Evolutionary conservation across 2,113 vertebrate species (phyloP).

Genomic region (Actinemys pallida): DNA sequence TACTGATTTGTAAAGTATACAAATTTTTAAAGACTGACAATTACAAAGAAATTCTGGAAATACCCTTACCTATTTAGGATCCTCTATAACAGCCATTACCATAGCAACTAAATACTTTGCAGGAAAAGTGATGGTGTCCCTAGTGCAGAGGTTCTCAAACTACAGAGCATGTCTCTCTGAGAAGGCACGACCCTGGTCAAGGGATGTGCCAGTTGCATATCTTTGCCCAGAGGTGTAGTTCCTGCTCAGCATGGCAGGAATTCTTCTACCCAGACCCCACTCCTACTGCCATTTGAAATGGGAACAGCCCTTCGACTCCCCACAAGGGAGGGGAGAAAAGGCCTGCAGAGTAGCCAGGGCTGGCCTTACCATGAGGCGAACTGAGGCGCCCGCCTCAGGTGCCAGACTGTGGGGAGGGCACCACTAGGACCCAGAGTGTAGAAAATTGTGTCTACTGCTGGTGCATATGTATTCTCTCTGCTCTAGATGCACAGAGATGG

Average conservation of each 20-base stretch:
- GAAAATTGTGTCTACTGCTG: too few species aligned
- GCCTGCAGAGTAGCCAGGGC: neutral
- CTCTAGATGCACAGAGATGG: too few species aligned
- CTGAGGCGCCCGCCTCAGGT: too few species aligned
- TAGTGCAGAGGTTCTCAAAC: neutral
- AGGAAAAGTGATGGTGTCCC: neutral
- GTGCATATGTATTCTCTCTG: too few species aligned
- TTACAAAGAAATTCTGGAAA: neutral
- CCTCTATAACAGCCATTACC: neutral
- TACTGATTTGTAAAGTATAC: neutral
- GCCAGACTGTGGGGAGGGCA: too few species aligned
- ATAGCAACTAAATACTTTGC: neutral
- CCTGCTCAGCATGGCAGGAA: neutral
- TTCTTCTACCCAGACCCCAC: too few species aligned
- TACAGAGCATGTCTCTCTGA: neutral
- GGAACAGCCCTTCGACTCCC: too few species aligned
- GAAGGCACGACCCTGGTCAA: neutral
- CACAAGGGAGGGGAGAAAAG: neutral
- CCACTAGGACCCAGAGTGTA: too few species aligned
- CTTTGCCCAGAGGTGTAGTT: neutral
- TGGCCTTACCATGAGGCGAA: too few species aligned
- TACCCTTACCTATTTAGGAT: neutral
- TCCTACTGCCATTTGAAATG: neutral
- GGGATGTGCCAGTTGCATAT: neutral
- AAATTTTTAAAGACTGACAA: neutral